Base-by-base conservation (phyloP, 2,888 invertebrate genomes). In the Lymantria dispar region DNA sequence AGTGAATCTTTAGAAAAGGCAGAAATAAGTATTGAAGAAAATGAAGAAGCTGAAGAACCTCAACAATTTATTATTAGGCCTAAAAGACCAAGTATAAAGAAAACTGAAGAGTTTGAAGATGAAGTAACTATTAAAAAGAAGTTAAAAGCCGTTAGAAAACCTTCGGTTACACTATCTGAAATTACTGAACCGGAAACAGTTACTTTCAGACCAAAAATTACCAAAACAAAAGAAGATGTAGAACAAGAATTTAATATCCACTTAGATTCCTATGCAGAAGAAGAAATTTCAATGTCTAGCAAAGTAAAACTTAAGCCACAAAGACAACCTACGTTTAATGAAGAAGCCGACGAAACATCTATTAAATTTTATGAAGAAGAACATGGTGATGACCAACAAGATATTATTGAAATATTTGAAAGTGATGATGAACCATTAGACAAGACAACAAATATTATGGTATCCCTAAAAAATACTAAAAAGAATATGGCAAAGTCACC, bases 211-310 rank as follows among this genome's bases (percentile, higher is more conserved):
- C 95, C 96, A 10, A 94, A 94, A 81, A 83, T 91, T 7, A 95
- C 94, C 0, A 96, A 95, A 87, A 95, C 95, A 0, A 96, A 95
- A 80, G 96, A 97, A 90, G 96, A 96, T 69, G 96, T 97, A 11
- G 97, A 97, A 74, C 97, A 97, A 87, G 97, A 97, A 85, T 97
- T 97, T 77, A 96, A 95, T 81, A 96, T 97, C 61, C 95, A 95
- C 10, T 85, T 97, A 55, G 95, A 97, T 82, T 95, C 96, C 0
- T 97, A 97, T 76, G 96, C 96, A 38, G 97, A 96, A 85, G 97
- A 97, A 90, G 96, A 97, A 85, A 95, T 97, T 64, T 96, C 96
- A 8, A 95, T 97, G 95, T 94, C 95, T 3, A 95, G 96, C 52
- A 96, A 96, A 83, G 94, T 97, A 0, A 95, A 95, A 83, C 72